Evolutionary conservation across 2,888 invertebrate genomes (phyloP).

Genomic region (Aproaerema taeniolella): DNA sequence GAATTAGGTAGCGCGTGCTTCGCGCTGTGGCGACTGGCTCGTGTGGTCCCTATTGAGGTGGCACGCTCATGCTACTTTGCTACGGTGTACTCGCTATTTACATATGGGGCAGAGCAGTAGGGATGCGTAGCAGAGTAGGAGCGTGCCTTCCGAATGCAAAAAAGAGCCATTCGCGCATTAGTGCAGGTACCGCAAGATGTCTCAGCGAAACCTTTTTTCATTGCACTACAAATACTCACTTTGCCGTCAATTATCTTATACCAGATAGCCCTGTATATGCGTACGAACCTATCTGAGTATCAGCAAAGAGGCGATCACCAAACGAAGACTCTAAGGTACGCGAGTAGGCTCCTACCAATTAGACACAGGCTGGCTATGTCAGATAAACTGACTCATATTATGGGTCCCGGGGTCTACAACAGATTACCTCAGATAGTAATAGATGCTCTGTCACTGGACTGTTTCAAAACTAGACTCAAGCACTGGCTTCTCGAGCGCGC

Average conservation of each 20-base stretch:
- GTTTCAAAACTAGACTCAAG: background rate
- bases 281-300: background rate
- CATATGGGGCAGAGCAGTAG: conserved; percentile 10
- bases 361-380: background rate
- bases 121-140: conserved; percentile 14
- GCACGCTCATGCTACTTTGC: conserved; percentile 11
- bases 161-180: background rate
- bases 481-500: background rate
- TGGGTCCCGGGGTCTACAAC: background rate
- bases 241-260: background rate
- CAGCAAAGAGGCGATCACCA: background rate
- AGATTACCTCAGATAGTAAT: background rate
- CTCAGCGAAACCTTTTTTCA: background rate
- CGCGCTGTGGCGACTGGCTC: conserved; percentile 6
- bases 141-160: conserved; percentile 4
- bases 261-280: background rate
- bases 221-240: background rate
- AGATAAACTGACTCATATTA: background rate
- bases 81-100: conserved; percentile 9
- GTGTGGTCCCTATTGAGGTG: background rate
- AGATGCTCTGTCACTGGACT: background rate
- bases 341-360: background rate
- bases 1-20: conserved; percentile 11
- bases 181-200: background rate
- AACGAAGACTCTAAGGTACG: background rate